Percentiles rank a stretch among this genome's conserved stretches.
Conservation (phyloP, 2,113 vertebrate species). For the Anseranas semipalmata region DNA sequence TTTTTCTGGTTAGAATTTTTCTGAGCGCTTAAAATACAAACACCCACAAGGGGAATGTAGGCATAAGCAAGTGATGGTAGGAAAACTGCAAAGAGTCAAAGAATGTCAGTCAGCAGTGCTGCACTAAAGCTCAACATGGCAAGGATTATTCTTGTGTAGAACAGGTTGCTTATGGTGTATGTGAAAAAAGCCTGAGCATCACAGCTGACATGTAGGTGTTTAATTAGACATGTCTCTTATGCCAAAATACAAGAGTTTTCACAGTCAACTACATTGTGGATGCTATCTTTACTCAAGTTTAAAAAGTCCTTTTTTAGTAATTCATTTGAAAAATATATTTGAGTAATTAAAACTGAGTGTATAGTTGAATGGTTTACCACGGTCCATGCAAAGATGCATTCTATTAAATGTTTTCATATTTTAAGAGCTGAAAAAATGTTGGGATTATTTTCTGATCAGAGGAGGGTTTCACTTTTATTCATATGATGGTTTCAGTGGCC, state of each 20-base stretch:
- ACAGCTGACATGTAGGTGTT: background rate
- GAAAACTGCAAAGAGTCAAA: background rate
- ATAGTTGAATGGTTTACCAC: background rate
- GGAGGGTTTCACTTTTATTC: slow-evolving; percentile 19
- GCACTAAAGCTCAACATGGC: background rate
- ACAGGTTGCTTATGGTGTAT: background rate
- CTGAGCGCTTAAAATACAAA: background rate
- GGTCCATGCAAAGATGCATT: background rate
- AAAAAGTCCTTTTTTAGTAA: background rate
- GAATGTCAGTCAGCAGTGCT: background rate
- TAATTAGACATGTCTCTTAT: background rate
- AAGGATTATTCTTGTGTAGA: background rate
- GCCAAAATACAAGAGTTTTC: background rate
- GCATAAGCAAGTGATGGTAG: background rate
- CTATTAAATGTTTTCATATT: slow-evolving; percentile 49
- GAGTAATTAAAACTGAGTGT: background rate
- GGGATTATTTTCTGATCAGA: slow-evolving; percentile 34
- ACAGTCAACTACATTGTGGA: background rate
- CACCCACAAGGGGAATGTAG: background rate
- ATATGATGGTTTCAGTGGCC: slow-evolving; percentile 11
- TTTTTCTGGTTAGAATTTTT: background rate
- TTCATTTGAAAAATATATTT: background rate
- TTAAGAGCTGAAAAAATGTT: background rate
- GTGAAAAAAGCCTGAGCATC: background rate
- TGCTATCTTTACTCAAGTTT: background rate